These are phyloP conservation scores for Pristionchus mayeri DNA, from an alignment of 2,888 invertebrate species.

Conservation along the genomic window DNA sequence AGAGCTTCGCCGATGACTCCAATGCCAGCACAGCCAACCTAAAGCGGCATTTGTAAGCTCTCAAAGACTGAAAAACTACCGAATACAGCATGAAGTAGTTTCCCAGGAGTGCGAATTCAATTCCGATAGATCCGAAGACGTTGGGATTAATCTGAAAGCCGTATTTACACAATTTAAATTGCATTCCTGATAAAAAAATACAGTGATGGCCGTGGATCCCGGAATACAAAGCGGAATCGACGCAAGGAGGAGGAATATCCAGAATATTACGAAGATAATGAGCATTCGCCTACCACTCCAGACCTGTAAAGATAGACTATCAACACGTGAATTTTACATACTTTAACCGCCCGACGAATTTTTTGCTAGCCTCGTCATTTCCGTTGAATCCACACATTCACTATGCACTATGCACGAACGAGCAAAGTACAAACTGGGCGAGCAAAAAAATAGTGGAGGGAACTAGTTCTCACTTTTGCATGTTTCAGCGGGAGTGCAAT, in stretches of 20 bases:
- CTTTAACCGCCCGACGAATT: no score
- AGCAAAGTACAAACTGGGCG: no score
- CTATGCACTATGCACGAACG: no score
- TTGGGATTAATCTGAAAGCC: not conserved
- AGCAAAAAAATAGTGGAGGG: no score
- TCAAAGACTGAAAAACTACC: not conserved
- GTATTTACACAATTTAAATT: not conserved
- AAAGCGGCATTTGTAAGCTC: not conserved
- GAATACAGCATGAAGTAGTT: not conserved
- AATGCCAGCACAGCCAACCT: not conserved
- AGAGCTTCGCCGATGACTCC: not conserved
- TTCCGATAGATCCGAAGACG: not conserved
- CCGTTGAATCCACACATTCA: no score
- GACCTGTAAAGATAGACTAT: no score
- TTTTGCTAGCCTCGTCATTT: no score
- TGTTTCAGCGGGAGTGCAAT: not conserved
- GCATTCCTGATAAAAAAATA: not conserved
- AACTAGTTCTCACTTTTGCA: not conserved
- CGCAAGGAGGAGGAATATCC: not conserved
- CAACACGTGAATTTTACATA: no score
- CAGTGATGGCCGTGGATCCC: not conserved
- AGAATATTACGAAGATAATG: not conserved
- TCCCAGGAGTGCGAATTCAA: not conserved
- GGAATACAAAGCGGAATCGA: not conserved
- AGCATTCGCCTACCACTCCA: not conserved